phyloP scores from a whole-genome alignment of 2,797 vertebrate genomes.

The Danio choprae region DNA sequence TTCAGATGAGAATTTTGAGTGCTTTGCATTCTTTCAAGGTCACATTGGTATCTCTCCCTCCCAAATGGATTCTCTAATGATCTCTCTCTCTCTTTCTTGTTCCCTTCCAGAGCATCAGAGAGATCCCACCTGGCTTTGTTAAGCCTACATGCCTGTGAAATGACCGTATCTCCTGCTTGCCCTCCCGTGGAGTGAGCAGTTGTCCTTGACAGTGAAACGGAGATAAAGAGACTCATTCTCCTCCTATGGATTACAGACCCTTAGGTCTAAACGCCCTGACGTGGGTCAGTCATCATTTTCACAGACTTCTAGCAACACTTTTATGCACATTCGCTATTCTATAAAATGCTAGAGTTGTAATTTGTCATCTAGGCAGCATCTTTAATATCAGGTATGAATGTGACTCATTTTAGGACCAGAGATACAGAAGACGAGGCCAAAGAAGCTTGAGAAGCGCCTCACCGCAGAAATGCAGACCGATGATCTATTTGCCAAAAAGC shows the following conservation, averaged over 20 bases:
- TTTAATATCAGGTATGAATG: slow-evolving; percentile 74
- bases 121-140: slow-evolving; percentile 50
- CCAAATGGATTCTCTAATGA: slow-evolving; percentile 37
- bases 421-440: slow-evolving; percentile 70
- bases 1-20: slow-evolving; percentile 42
- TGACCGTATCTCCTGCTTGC: slow-evolving; percentile 35
- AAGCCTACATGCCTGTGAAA: slow-evolving; percentile 48
- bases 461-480: slow-evolving; percentile 81
- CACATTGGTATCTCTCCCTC: slow-evolving; percentile 35
- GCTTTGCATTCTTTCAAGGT: slow-evolving; percentile 46
- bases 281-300: slow-evolving; percentile 47
- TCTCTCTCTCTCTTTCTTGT: slow-evolving; percentile 18
- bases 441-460: slow-evolving; percentile 57
- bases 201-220: slow-evolving; percentile 45
- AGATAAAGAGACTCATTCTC: slow-evolving; percentile 47
- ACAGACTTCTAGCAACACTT: neutral
- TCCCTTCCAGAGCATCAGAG: slow-evolving; percentile 41
- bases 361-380: slow-evolving; percentile 50
- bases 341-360: slow-evolving; percentile 43
- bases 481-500: slow-evolving; percentile 84
- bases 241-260: slow-evolving; percentile 59
- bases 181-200: slow-evolving; percentile 43
- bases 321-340: slow-evolving; percentile 2
- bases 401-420: slow-evolving; percentile 72
- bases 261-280: slow-evolving; percentile 43